Conservation (phyloP, 1,140 invertebrate genomes). For the Uloborus diversus region DNA sequence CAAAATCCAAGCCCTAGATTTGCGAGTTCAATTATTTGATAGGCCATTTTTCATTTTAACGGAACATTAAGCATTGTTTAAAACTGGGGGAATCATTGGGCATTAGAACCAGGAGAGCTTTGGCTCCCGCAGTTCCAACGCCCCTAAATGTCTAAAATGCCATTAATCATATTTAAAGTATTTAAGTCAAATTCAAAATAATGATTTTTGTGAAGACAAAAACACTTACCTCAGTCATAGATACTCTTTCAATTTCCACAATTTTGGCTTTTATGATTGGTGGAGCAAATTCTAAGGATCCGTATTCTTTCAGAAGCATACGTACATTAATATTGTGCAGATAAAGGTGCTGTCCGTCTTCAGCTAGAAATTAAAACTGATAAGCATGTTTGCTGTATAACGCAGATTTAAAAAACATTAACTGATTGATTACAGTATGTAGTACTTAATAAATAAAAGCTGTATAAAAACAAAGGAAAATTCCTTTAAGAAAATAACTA, state of each 20-base stretch:
- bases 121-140: too few species aligned
- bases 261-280: slow-evolving; percentile 74
- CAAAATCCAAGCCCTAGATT: too few species aligned
- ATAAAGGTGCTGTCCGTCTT: slow-evolving; percentile 92
- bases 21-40: too few species aligned
- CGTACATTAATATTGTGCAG: slow-evolving; percentile 89
- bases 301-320: slow-evolving; percentile 88
- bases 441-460: not conserved
- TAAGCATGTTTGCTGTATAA: not conserved
- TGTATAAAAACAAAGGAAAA: not conserved
- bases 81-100: too few species aligned
- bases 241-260: slow-evolving; percentile 83
- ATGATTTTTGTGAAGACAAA: too few species aligned
- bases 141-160: too few species aligned
- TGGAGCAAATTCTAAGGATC: slow-evolving; percentile 81
- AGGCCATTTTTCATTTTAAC: too few species aligned
- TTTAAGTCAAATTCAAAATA: too few species aligned
- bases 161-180: too few species aligned
- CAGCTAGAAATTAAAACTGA: slow-evolving; percentile 72
- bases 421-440: not conserved
- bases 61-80: too few species aligned
- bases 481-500: not conserved
- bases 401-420: not conserved
- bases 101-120: too few species aligned
- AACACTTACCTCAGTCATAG: slow-evolving; percentile 77